A percentile compares a stretch with the other conserved stretches of the same genome.
Conservation (phyloP, 2,113 vertebrate genomes). For the Onychorhynchus coronatus region DNA sequence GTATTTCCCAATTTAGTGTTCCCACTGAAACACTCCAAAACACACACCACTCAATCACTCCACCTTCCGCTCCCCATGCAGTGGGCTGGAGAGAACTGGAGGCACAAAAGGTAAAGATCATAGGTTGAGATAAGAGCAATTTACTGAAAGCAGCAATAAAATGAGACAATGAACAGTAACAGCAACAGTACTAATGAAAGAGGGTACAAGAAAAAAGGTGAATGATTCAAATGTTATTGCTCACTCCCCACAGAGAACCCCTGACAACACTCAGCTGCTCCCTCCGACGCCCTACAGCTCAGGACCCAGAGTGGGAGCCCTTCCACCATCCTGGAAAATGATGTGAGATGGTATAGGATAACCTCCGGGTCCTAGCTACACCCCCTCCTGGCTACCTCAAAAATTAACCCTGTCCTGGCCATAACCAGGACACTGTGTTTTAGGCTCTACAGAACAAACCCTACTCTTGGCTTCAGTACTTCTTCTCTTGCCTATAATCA, state of each 20-base stretch:
- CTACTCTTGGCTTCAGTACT: background rate
- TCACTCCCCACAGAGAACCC: background rate
- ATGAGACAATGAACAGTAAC: background rate
- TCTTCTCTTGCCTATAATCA: background rate
- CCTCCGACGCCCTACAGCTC: background rate
- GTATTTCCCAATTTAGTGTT: background rate
- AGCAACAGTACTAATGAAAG: background rate
- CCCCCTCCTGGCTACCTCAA: background rate
- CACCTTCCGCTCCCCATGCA: background rate
- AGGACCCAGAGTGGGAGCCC: too few species aligned
- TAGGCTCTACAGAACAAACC: background rate
- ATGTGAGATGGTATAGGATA: background rate
- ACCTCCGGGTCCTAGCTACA: background rate
- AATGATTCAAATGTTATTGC: background rate
- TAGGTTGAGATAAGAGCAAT: background rate
- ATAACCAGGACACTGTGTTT: background rate
- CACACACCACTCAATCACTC: too few species aligned
- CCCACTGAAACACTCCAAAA: background rate
- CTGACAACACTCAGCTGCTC: fast-evolving
- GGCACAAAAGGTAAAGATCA: background rate
- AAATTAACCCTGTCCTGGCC: background rate
- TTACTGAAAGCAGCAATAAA: background rate
- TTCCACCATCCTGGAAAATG: background rate
- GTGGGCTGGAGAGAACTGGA: background rate
- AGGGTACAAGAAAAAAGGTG: background rate